Base-by-base conservation (phyloP, 2,113 vertebrate genomes). In the Alces alces region DNA sequence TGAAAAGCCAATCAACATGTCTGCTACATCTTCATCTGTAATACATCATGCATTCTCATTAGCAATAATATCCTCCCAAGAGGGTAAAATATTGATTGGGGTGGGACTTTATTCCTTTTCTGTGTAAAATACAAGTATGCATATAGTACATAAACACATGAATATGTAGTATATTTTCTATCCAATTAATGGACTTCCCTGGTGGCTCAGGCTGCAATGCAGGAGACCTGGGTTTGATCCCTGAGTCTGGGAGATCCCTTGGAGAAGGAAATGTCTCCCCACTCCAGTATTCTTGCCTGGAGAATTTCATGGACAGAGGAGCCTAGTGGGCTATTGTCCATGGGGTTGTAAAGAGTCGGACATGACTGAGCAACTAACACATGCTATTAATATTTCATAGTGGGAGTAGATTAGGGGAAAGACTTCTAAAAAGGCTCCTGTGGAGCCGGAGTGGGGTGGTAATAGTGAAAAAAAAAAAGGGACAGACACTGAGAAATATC, bases 1-100 rank as follows among this genome's bases (percentile, higher is more conserved):
- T 16, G 14, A 36, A 10, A 0, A 16, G 52, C 21, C 43, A n/a
- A 10, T 57, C 54, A 5, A 3, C 7, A 2, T 0, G 27, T n/a
- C 30, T 85, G 36, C 28, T 39, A 11, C 27, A 25, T 66, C 45
- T 50, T 87, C 36, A 45, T 33, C 76, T 23, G 66, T 70, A 12
- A 70, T 39, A 10, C 12, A 52, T 15, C 39, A 13, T 14, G 21
- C 5, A 50, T 39, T 86, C 21, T 90, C 45, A 43, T 2, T 5
- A 8, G 23, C 36, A 82, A 10, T 33, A n/a, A 7, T 30, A 19
- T 54, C 28, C 8, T 7, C 47, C 55, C 76, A 17, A n/a, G 43
- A 76, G 25, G 43, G n/a, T 4, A 54, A 50, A 85, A 43, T 15
- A 36, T 11, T 54, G 19, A 21, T 43, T 54, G 25, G 21, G 3